These are phyloP conservation scores for Ceramica pisi DNA, from an alignment of 2,888 invertebrate species.

Conservation along the genomic window DNA sequence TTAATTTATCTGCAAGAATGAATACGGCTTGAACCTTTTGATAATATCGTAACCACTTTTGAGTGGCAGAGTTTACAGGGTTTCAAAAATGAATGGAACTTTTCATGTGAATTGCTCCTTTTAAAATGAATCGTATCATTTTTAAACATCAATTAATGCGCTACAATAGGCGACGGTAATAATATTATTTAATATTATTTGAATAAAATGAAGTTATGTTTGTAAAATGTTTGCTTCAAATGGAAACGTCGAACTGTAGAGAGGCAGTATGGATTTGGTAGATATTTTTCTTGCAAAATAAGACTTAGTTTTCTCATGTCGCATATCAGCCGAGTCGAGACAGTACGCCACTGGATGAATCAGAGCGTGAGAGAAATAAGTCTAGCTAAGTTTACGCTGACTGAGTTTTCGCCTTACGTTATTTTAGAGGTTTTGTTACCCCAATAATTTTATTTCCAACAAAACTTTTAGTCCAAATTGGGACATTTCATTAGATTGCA, in stretches of 20 bases:
- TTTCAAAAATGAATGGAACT: slow-evolving; percentile 37
- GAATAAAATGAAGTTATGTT: slow-evolving; percentile 17
- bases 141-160: slow-evolving; percentile 36
- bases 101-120: slow-evolving; percentile 27
- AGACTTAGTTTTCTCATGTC: slow-evolving; percentile 67
- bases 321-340: slow-evolving; percentile 66
- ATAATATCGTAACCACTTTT: slow-evolving; percentile 38
- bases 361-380: slow-evolving; percentile 77
- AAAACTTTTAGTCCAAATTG: slow-evolving; percentile 20
- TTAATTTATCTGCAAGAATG: slow-evolving; percentile 47
- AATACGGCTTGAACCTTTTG: slow-evolving; percentile 30
- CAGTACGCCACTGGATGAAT: slow-evolving; percentile 69
- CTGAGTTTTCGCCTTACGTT: slow-evolving; percentile 65
- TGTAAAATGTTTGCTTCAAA: slow-evolving; percentile 29
- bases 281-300: slow-evolving; percentile 57
- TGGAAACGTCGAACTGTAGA: slow-evolving; percentile 32
- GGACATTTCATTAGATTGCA: slow-evolving; percentile 12
- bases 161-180: slow-evolving; percentile 14
- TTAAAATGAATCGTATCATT: slow-evolving; percentile 34
- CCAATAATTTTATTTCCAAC: slow-evolving; percentile 26
- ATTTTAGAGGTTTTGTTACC: slow-evolving; percentile 44
- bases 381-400: slow-evolving; percentile 73
- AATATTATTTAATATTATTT: slow-evolving; percentile 34
- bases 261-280: slow-evolving; percentile 30
- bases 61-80: slow-evolving; percentile 29